Conservation (phyloP, 2,797 vertebrate genomes). For the Rhinogobio ventralis region DNA sequence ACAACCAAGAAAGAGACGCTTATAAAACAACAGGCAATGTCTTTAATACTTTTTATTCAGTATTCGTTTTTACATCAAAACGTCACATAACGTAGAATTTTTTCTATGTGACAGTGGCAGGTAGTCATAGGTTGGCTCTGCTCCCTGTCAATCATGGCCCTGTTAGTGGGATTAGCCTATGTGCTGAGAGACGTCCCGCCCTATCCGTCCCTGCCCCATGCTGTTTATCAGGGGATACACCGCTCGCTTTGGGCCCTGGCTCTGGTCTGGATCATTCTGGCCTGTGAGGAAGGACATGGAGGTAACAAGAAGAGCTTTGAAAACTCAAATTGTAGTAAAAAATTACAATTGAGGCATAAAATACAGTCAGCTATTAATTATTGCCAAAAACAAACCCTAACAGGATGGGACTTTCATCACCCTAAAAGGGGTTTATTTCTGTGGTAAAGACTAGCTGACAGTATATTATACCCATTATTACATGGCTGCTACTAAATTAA, state of each 20-base stretch:
- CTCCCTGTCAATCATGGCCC: constrained; percentile 74
- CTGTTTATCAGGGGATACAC: constrained; percentile 86
- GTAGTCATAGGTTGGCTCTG: constrained; percentile 80
- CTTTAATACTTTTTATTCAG: neutral
- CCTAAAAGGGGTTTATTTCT: neutral
- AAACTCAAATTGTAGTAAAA: neutral
- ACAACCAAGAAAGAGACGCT: constrained; percentile 72
- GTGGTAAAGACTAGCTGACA: neutral
- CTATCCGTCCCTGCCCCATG: constrained; percentile 68
- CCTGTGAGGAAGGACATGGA: constrained; percentile 86
- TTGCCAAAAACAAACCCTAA: neutral
- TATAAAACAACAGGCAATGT: constrained; percentile 78
- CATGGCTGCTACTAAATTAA: neutral
- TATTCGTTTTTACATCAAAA: neutral
- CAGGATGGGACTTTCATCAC: neutral
- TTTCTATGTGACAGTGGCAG: constrained; percentile 73
- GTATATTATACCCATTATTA: neutral
- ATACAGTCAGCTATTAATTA: neutral
- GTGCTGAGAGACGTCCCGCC: constrained; percentile 71
- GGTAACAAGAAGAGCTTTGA: constrained; percentile 64
- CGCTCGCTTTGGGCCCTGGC: constrained; percentile 81
- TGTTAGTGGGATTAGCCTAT: constrained; percentile 77
- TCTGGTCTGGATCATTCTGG: constrained; percentile 84
- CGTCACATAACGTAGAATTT: neutral
- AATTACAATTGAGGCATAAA: neutral